Base-by-base conservation (phyloP, 2,797 vertebrate genomes). In the Nyctibius grandis region DNA sequence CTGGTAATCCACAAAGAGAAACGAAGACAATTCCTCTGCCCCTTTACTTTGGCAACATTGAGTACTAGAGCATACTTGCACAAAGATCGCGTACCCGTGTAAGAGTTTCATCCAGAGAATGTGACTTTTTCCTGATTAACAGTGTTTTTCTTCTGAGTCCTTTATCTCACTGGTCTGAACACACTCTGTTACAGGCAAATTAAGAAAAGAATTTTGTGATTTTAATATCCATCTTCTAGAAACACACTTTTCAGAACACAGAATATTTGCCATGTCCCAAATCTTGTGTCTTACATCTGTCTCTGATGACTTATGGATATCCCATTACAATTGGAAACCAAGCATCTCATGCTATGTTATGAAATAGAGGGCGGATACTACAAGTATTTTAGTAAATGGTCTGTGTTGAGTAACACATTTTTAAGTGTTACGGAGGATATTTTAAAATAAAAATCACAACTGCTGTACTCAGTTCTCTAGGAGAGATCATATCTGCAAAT, bases 71-170 rank as follows among this genome's bases (percentile, higher is more conserved):
- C 40, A 40, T 22, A 53, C 25, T 47, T 59, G 21, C 20, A 65
- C 15, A 33, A 42, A 78, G 51, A 6, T 38, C 34, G 25, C 0
- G 0, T 21, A 40, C 11, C 28, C 56, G 16, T 21, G 4, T 28
- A 53, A 48, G 14, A 57, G 11, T 73, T 59, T 59, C 21, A 78
- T 28, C 20, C 10, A 40, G 38, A 57, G 9, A 42, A 42, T 20
- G n/a, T 34, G 31, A 34, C 21, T 25, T 45, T n/a, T 47, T 59
- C 26, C 15, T 40, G 18, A 53, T 34, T 23, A 72, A 59, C 14
- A 34, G 22, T 42, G 31, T n/a, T 67, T 53, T 45, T 63, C 26
- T 36, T 69, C n/a, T 3, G 72, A 40, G 21, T 40, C 12, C 9
- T 38, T 65, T 51, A 45, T 34, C 21, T 47, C 25, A 34, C 29